These are phyloP conservation scores for Sinonovacula constricta DNA, from an alignment of 1,140 invertebrate genomes.

Conservation along the genomic window DNA sequence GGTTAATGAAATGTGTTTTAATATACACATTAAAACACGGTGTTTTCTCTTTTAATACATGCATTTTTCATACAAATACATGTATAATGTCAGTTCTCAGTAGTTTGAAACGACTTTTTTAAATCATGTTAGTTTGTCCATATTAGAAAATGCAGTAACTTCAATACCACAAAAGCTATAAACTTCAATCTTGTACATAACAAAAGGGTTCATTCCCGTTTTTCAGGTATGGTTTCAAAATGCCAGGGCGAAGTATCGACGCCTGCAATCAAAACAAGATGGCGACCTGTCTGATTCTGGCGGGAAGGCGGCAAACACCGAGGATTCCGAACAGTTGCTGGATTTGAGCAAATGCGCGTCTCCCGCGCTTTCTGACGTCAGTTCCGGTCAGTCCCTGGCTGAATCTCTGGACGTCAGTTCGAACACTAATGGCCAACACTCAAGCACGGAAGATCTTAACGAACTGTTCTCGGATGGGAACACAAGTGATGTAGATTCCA, in stretches of 20 bases:
- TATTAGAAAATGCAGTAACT: background rate
- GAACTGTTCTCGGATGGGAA: background rate
- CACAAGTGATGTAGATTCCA: background rate
- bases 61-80: slow-evolving; percentile 17
- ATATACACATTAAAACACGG: too few species aligned
- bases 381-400: slow-evolving; percentile 71
- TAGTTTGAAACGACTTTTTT: background rate
- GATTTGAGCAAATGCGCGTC: slow-evolving; percentile 61
- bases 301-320: slow-evolving; percentile 58
- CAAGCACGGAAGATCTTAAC: background rate
- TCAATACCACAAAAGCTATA: background rate
- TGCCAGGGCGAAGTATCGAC: slow-evolving; percentile 96
- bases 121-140: background rate
- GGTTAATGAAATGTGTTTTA: too few species aligned
- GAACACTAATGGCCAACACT: background rate
- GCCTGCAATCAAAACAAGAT: slow-evolving; percentile 93
- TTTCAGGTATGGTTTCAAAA: slow-evolving; percentile 99
- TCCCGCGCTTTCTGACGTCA: slow-evolving; percentile 73
- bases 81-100: background rate
- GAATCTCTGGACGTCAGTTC: slow-evolving; percentile 55
- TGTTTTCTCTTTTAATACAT: background rate
- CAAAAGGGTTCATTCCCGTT: slow-evolving; percentile 44
- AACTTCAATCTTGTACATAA: background rate
- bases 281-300: slow-evolving; percentile 68
- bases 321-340: slow-evolving; percentile 56